A percentile compares a stretch with the other conserved stretches of the same genome.
These are phyloP conservation scores for Zhengitettix transpicula DNA, from an alignment of 2,888 invertebrate genomes.

Conservation along the genomic window DNA sequence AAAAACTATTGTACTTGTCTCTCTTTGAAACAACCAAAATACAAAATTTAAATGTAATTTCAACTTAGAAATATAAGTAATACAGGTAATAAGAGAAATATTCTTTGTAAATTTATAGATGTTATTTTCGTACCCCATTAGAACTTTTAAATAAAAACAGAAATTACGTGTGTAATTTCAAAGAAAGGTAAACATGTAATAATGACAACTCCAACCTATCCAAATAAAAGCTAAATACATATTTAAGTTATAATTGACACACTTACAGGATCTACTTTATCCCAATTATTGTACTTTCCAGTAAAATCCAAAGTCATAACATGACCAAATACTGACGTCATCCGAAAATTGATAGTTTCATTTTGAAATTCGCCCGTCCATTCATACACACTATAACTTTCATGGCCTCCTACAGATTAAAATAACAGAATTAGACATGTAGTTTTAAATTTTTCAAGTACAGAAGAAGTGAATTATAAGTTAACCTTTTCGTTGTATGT, in stretches of 20 bases:
- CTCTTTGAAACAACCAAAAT: not conserved
- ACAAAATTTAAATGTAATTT: too few species aligned
- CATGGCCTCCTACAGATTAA: constrained; percentile 19
- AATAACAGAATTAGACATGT: not conserved
- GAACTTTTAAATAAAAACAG: not conserved
- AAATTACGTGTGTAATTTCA: not conserved
- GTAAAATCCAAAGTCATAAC: constrained; percentile 91
- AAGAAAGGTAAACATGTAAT: not conserved
- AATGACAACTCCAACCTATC: not conserved
- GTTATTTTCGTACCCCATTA: not conserved
- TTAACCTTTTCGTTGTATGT: constrained; percentile 57
- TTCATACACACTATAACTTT: constrained; percentile 88
- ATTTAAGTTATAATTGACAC: not conserved
- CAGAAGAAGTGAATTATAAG: constrained; percentile 2
- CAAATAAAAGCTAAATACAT: not conserved
- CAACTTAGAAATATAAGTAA: too few species aligned
- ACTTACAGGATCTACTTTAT: constrained; percentile 81
- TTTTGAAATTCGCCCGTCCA: constrained; percentile 73
- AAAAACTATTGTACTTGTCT: constrained; percentile 1
- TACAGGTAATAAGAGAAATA: too few species aligned
- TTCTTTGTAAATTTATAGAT: too few species aligned
- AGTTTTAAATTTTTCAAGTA: not conserved
- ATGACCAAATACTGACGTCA: constrained; percentile 99
- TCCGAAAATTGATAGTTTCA: constrained; percentile 60
- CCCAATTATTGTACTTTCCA: constrained; percentile 94